Conservation (phyloP, 2,113 vertebrate genomes). For the Rhadina sibilatrix region DNA sequence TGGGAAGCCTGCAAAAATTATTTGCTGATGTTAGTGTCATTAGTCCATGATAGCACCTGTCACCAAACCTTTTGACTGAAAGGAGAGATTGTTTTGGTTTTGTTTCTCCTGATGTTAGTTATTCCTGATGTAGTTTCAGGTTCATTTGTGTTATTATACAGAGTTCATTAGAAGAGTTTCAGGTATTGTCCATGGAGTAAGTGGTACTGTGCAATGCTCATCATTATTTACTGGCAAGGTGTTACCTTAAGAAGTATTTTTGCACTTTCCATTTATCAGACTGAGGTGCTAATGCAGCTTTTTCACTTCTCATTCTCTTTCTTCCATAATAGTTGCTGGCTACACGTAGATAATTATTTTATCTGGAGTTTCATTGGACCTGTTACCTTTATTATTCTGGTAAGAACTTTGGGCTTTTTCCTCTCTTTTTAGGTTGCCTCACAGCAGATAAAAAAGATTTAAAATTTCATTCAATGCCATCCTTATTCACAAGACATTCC, state of each 20-base stretch:
- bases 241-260: slow-evolving; percentile 4
- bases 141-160: not conserved
- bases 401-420: slow-evolving; percentile 67
- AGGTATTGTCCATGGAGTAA: not conserved
- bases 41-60: not conserved
- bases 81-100: not conserved
- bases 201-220: not conserved
- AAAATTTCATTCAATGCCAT: not conserved
- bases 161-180: not conserved
- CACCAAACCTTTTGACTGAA: not conserved
- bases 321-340: slow-evolving; percentile 88
- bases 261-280: not conserved
- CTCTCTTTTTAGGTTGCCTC: not conserved
- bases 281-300: not conserved
- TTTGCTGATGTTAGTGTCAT: not conserved
- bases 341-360: slow-evolving; percentile 98
- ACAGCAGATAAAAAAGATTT: not conserved
- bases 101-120: not conserved
- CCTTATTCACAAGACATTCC: not conserved
- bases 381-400: slow-evolving; percentile 97
- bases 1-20: slow-evolving; percentile 18
- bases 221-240: not conserved
- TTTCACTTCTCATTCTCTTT: not conserved
- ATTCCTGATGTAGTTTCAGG: not conserved
- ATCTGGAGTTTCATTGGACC: slow-evolving; percentile 99